Base-by-base conservation (phyloP, 1,140 invertebrate species). In the Streblospio benedicti region DNA sequence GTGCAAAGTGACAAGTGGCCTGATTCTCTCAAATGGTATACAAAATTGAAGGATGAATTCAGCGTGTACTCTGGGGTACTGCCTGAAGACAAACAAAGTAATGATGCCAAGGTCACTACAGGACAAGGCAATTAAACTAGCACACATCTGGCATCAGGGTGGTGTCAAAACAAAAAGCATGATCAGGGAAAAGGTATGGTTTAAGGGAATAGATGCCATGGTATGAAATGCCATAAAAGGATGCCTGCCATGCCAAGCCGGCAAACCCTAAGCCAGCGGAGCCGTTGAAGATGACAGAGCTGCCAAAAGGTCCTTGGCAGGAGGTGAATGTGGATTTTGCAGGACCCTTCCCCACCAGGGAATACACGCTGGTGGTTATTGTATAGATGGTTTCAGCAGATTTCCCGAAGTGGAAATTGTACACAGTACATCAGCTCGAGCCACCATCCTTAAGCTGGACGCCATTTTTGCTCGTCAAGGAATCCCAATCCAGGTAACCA, bases 321-420 rank as follows among this genome's bases (percentile, higher is more conserved):
- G 50, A 52, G n/a, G 31, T 31, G 25, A 30, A 25, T 25, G 33
- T 52, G 5, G 50, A 31, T n/a, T 52, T 52, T 2, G 12, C 27
- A 30, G 27, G 50, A 51, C 35, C 35, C n/a, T 38, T 38, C 35
- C 9, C 9, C 9, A 38, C n/a, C n/a, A n/a, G 35, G 9, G 35
- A 38, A 38, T 38, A 38, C 35, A 38, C 67, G 5, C 35, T 71
- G 3, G 63, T 71, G 20, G 30, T 66, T 2, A 60, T 60, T 16
- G n/a, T 25, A 49, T 49, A 14, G 49, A 28, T 23, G 45, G 25
- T 23, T 49, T 14, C 45, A 49, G 45, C 23, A 14, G 45, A n/a
- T 49, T 49, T 23, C 45, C 45, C 23, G 45, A 49, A 49, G 45
- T 49, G 45, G 20, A 51, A 6, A 51, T 51, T 0, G 31, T 51